A percentile compares a stretch with the other conserved stretches of the same genome.
Conservation (phyloP, 37 sponge, comb jelly and placozoan genomes). For the Axinella damicornis region DNA sequence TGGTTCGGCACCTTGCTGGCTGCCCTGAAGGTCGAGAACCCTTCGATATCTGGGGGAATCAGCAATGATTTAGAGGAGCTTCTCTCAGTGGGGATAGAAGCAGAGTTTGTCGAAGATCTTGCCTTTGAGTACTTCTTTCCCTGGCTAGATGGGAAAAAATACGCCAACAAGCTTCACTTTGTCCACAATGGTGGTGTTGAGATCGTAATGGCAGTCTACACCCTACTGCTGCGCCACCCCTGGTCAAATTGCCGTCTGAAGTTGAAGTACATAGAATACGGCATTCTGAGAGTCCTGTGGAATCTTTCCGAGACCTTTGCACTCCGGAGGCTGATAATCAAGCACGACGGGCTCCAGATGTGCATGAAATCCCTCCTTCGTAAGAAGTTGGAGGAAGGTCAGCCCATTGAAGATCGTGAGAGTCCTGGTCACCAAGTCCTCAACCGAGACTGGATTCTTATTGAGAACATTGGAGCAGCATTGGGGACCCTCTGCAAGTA, state of each 20-base stretch:
- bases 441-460: slow-evolving; percentile 9
- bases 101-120: slow-evolving; percentile 5
- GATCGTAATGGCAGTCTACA: slow-evolving; percentile 7
- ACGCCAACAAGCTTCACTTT: slow-evolving; percentile 35
- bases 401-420: neutral
- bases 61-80: slow-evolving; percentile 8
- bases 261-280: neutral
- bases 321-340: slow-evolving; percentile 7
- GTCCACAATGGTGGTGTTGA: slow-evolving; percentile 11
- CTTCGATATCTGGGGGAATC: neutral
- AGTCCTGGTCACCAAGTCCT: neutral
- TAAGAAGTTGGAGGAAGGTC: slow-evolving; percentile 10
- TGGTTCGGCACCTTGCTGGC: neutral
- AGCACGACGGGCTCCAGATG: slow-evolving; percentile 8
- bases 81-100: neutral
- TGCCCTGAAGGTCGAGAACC: neutral
- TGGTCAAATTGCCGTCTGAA: neutral
- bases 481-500: slow-evolving; percentile 39
- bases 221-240: neutral
- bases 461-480: slow-evolving; percentile 22
- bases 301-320: slow-evolving; percentile 41
- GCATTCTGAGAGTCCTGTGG: slow-evolving; percentile 23
- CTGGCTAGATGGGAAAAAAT: slow-evolving; percentile 22
- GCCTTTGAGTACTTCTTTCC: slow-evolving; percentile 41
- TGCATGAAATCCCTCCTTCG: slow-evolving; percentile 31